Base-by-base conservation (phyloP, 2,888 invertebrate genomes). In the Rhagonycha fulva region DNA sequence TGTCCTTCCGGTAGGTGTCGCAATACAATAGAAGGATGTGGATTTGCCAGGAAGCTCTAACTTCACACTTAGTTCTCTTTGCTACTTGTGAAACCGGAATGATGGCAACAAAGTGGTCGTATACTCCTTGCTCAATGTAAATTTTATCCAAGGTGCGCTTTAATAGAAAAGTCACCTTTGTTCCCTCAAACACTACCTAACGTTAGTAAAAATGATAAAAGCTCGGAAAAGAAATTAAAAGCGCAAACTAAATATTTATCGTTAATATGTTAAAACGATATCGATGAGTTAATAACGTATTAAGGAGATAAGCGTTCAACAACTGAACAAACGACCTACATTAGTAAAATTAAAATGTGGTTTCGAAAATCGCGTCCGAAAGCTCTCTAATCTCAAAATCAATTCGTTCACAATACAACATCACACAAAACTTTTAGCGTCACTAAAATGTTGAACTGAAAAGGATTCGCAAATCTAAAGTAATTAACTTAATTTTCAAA, bases 391-490 rank as follows among this genome's bases (percentile, higher is more conserved):
- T 23, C 66, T 47, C 67, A 70, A 76, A 76, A 76, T 76, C 76
- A 76, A 76, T 76, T 76, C 76, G 66, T 60, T n/a, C 12, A 47
- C 28, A 62, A 68, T 72, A 71, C 76, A 24, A 68, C 12, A 23
- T 63, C 5, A 23, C 24, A 62, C n/a, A 63, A 63, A 24, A 63
- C 23, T 26, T 26, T 10, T 4, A 24, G n/a, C 63, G n/a, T 9
- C 24, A 4, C 63, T 4, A 23, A 63, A 63, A 47, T n/a, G 47
- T n/a, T 7, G 47, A n/a, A n/a, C 32, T 12, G n/a, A 47, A 47
- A 47, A 47, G n/a, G 47, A 47, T 47, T n/a, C 47, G 12, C 4
- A 32, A 32, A 12, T 32, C 32, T 32, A 47, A 47, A 47, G 47
- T 47, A 47, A 47, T 47, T 47, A 47, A n/a, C n/a, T n/a, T 47